Conservation (phyloP, 2,888 invertebrate species). For the Aporophyla nigra region DNA sequence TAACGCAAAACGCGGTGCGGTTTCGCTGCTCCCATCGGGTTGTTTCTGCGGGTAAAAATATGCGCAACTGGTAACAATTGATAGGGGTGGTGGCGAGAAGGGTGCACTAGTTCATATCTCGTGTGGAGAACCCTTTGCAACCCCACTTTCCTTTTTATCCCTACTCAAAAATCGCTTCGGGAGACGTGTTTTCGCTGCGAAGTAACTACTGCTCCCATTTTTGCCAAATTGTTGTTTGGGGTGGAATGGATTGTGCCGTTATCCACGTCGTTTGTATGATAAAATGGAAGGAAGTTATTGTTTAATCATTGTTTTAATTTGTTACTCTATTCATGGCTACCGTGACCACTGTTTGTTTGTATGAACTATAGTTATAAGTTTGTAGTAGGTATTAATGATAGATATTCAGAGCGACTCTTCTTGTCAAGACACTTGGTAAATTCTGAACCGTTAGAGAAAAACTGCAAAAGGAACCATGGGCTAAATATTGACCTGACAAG, state of each 20-base stretch:
- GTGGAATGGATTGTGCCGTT: constrained; percentile 71
- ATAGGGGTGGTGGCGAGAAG: constrained; percentile 80
- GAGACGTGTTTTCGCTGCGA: constrained; percentile 82
- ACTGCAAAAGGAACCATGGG: not conserved
- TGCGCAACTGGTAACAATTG: constrained; percentile 89
- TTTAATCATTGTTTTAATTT: constrained; percentile 31
- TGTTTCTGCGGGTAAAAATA: constrained; percentile 84
- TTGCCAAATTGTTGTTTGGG: constrained; percentile 76
- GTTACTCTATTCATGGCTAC: not conserved
- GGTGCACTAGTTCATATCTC: constrained; percentile 84
- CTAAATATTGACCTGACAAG: not conserved
- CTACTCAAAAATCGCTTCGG: constrained; percentile 87
- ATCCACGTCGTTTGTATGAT: constrained; percentile 56
- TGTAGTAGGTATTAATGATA: not conserved
- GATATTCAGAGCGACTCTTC: no score
- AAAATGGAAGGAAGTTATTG: constrained; percentile 32
- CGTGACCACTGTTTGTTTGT: not conserved
- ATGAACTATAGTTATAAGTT: not conserved
- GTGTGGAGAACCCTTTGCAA: constrained; percentile 82
- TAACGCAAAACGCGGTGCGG: constrained; percentile 69
- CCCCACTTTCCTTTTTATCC: constrained; percentile 86
- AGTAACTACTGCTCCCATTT: constrained; percentile 86
- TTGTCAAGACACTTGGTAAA: no score
- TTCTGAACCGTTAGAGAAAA: not conserved
- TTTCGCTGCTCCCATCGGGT: constrained; percentile 71